Conservation (phyloP, 1,140 invertebrate species). For the Drosophila elegans region DNA sequence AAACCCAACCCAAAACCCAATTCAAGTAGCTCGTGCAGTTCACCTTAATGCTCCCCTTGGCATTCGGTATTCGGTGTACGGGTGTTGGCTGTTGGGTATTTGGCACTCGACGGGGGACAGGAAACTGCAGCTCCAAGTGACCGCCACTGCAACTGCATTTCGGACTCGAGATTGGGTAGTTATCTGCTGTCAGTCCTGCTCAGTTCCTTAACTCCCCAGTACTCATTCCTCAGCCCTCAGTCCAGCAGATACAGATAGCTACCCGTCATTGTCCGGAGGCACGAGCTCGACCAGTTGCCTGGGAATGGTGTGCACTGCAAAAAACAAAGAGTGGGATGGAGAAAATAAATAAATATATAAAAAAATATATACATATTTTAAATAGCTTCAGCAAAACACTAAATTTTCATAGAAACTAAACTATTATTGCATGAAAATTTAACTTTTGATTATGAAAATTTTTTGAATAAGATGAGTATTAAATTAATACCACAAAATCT, state of each 20-base stretch:
- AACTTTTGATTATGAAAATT: too few species aligned
- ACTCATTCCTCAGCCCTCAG: too few species aligned
- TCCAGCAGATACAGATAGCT: slow-evolving; percentile 27
- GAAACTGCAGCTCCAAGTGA: slow-evolving; percentile 58
- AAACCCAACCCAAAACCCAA: slow-evolving; percentile 16
- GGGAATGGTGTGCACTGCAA: neutral
- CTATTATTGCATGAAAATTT: too few species aligned
- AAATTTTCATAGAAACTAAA: too few species aligned
- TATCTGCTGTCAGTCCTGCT: slow-evolving; percentile 48
- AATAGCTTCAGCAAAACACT: too few species aligned
- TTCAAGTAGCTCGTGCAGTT: slow-evolving; percentile 48
- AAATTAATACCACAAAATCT: too few species aligned
- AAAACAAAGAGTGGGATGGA: neutral
- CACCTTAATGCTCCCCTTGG: slow-evolving; percentile 41
- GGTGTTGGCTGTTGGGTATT: neutral
- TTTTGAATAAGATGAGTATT: too few species aligned
- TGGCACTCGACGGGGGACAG: slow-evolving; percentile 26
- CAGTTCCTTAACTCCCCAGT: neutral
- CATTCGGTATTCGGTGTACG: slow-evolving; percentile 6
- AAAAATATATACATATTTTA: too few species aligned
- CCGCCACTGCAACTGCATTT: slow-evolving; percentile 51
- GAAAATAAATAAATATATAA: too few species aligned
- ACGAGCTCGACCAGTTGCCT: slow-evolving; percentile 32
- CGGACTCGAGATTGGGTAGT: slow-evolving; percentile 47
- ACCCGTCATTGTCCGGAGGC: slow-evolving; percentile 68